Base-by-base conservation (phyloP, 2,888 invertebrate genomes). In the Boloria euphrosyne region DNA sequence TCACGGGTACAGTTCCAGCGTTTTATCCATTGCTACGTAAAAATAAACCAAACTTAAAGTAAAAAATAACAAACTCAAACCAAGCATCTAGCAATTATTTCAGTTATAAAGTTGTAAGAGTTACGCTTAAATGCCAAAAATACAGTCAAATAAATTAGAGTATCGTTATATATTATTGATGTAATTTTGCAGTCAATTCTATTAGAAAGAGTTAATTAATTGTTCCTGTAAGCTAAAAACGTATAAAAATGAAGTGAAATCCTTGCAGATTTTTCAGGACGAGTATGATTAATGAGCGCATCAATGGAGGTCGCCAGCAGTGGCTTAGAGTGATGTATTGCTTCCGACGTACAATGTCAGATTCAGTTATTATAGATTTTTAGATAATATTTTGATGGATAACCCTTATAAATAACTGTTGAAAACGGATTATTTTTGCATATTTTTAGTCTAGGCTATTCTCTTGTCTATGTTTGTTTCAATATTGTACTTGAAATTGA, bases 231-330 rank as follows among this genome's bases (percentile, higher is more conserved):
- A 59, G 38, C 38, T 17, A 59, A 59, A 58, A 55, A 44, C 6
- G 27, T 31, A 49, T 49, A 63, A 58, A 64, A 57, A 58, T 58
- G 44, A 51, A 57, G 18, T 68, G 55, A 68, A 59, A 59, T 62
- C 62, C 50, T 66, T 62, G 65, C 53, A 69, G 69, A 65, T 67
- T 71, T 70, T 71, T 67, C 55, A 46, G 50, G 61, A 66, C 66
- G 69, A 78, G 74, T 80, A 80, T 85, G 86, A 85, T 86, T 82
- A 84, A 86, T 85, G 82, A 69, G 70, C 71, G 74, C 76, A 78
- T 81, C 83, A 80, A 81, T 81, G 78, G 76, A 78, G 80, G 80
- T 79, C 77, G 78, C 76, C 76, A 77, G 76, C 76, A 77, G 76
- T 63, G 66, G 71, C 75, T 75, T 58, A 65, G 55, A 68, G 65